Evolutionary conservation across 1,140 invertebrate species (phyloP).

Genomic region (Bombus waltoni): DNA sequence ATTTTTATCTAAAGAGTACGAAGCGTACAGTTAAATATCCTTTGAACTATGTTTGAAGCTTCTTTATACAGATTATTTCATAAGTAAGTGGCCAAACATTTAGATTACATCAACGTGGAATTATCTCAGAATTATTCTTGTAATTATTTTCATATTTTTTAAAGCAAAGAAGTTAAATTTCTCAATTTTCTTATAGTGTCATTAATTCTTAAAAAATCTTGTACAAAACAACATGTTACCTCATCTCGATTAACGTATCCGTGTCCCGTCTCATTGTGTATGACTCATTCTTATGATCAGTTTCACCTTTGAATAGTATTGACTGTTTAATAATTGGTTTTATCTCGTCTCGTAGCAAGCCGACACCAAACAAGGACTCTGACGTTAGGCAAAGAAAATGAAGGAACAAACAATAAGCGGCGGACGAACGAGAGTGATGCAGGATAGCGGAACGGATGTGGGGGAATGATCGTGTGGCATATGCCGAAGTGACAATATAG

Average conservation of each 20-base stretch:
- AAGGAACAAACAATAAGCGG: constrained; percentile 65
- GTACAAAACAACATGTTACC: not conserved
- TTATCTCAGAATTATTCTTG: no score
- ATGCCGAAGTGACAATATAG: constrained; percentile 46
- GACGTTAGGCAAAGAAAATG: constrained; percentile 83
- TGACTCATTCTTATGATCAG: not conserved
- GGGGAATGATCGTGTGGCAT: constrained; percentile 45
- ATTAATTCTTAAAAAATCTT: not conserved
- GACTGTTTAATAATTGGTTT: constrained; percentile 23
- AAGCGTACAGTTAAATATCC: not conserved
- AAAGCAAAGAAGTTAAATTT: no score
- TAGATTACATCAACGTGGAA: not conserved
- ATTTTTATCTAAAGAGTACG: not conserved
- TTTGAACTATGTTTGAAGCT: not conserved
- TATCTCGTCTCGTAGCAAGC: constrained; percentile 75
- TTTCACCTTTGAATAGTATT: not conserved
- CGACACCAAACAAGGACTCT: constrained; percentile 82
- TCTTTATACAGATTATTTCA: not conserved
- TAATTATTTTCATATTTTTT: not conserved
- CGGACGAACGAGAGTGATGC: constrained; percentile 69
- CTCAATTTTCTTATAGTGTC: not conserved
- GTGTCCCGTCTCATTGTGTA: not conserved
- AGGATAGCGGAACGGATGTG: constrained; percentile 51
- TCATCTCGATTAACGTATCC: not conserved
- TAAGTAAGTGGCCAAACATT: not conserved